Conservation (phyloP, 2,888 invertebrate genomes). For the Nemapogon koenigi region DNA sequence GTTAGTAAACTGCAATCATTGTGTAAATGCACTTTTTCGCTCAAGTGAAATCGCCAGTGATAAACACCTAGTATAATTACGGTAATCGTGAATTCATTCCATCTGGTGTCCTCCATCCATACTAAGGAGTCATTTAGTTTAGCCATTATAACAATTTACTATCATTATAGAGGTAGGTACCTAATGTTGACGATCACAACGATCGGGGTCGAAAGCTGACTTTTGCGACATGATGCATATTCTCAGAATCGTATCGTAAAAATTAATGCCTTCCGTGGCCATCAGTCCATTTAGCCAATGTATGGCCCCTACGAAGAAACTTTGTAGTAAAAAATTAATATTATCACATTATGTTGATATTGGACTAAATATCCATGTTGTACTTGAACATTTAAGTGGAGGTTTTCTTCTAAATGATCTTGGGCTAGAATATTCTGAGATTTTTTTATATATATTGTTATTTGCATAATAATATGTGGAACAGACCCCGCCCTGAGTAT, state of each 20-base stretch:
- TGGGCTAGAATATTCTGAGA: too few species aligned
- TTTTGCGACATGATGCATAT: slow-evolving; percentile 16
- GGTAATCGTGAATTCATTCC: background rate
- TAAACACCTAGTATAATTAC: slow-evolving; percentile 10
- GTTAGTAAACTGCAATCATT: too few species aligned
- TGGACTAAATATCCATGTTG: too few species aligned
- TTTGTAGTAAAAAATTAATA: slow-evolving; percentile 1
- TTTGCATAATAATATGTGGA: too few species aligned
- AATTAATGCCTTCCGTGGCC: slow-evolving; percentile 22
- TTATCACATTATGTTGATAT: too few species aligned
- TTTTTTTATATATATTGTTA: too few species aligned
- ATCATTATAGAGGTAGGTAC: slow-evolving; percentile 24
- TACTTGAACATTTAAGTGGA: too few species aligned
- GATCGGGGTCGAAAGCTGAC: slow-evolving; percentile 17
- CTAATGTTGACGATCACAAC: slow-evolving; percentile 22
- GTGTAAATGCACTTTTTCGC: too few species aligned
- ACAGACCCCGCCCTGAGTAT: too few species aligned
- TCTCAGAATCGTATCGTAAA: slow-evolving; percentile 22
- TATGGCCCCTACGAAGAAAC: slow-evolving; percentile 4
- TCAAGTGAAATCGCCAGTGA: too few species aligned
- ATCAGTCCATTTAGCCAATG: slow-evolving; percentile 12
- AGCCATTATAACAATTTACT: slow-evolving; percentile 30
- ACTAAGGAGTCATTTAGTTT: slow-evolving; percentile 21
- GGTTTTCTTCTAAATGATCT: too few species aligned
- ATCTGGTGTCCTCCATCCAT: slow-evolving; percentile 22